Base-by-base conservation (phyloP, 2,113 vertebrate species). In the Chitala chitala region DNA sequence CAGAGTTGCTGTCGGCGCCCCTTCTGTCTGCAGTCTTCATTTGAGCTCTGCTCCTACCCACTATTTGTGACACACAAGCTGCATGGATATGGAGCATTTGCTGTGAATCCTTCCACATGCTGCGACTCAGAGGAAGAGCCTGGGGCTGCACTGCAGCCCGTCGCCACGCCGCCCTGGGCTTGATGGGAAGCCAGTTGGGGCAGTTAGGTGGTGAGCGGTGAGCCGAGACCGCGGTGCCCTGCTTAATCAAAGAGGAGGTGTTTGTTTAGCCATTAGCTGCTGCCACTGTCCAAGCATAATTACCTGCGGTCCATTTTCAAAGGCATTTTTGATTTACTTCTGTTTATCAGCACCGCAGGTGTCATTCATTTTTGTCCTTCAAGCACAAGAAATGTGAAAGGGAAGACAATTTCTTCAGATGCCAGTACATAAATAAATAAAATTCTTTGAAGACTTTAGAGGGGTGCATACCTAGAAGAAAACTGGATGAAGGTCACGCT, bases 261-360 rank as follows among this genome's bases (percentile, higher is more conserved):
- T 63, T 63, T 63, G 31, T 63, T 63, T 63, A 63, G 15, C 33
- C 33, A 63, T 63, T 59, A 59, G 29, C 56, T 59, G 56, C 29
- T 31, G 29, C 56, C 8, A 31, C 29, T n/a, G 26, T 59, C 13
- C 56, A 12, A 31, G 13, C 56, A 10, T 59, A 59, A 59, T 59
- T 63, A 63, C 36, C 59, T 63, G 6, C 17, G 15, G 59, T 29
- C 38, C 38, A 63, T 7, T 63, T 63, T 63, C 33, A n/a, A 17
- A 38, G 59, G 33, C 33, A 26, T 63, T 5, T 38, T 15, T 63
- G n/a, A 36, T 63, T 17, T 63, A 63, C 33, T 38, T 38, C 31
- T 63, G 29, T 17, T 63, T 17, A 29, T 63, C 9, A 33, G 33
- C 17, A 29, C 59, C 59, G 20, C 20, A 63, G 33, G n/a, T 36